Conservation (phyloP, 2,113 vertebrate genomes). For the Saccopteryx bilineata region DNA sequence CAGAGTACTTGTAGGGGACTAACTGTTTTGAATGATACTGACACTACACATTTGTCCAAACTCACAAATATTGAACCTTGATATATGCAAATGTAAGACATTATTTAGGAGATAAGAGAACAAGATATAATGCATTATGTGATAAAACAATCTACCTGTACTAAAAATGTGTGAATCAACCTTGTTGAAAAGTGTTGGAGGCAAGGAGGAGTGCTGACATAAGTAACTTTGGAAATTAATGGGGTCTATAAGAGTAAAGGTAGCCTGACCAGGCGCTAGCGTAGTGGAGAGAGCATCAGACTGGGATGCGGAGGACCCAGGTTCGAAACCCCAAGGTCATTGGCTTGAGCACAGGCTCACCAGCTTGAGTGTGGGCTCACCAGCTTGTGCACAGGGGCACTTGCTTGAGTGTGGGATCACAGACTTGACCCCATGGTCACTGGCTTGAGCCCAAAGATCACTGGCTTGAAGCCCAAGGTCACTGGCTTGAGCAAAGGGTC, state of each 20-base stretch:
- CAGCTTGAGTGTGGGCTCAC: too few relatives aligned
- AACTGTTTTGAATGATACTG: not conserved
- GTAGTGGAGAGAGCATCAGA: too few relatives aligned
- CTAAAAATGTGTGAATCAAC: not conserved
- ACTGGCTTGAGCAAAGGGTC: too few relatives aligned
- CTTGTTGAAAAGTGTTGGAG: not conserved
- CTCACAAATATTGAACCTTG: not conserved
- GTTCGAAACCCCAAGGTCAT: too few relatives aligned
- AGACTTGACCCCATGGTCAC: too few relatives aligned
- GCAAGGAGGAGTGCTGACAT: not conserved
- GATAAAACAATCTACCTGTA: constrained; percentile 15
- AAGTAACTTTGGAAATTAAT: not conserved
- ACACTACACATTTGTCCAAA: not conserved
- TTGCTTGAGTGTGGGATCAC: too few relatives aligned
- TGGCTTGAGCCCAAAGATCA: too few relatives aligned
- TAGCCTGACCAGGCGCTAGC: too few relatives aligned
- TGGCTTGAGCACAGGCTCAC: too few relatives aligned
- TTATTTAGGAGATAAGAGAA: not conserved
- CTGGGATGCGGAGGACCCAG: too few relatives aligned
- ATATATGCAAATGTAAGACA: not conserved
- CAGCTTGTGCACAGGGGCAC: too few relatives aligned
- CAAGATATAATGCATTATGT: not conserved
- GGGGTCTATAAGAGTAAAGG: not conserved
- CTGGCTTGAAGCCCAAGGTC: too few relatives aligned
- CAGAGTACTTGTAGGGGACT: not conserved